Percentiles rank a stretch among this genome's conserved stretches.
Evolutionary conservation across 2,888 invertebrate genomes (phyloP).

Genomic region (Andrena camellia): DNA sequence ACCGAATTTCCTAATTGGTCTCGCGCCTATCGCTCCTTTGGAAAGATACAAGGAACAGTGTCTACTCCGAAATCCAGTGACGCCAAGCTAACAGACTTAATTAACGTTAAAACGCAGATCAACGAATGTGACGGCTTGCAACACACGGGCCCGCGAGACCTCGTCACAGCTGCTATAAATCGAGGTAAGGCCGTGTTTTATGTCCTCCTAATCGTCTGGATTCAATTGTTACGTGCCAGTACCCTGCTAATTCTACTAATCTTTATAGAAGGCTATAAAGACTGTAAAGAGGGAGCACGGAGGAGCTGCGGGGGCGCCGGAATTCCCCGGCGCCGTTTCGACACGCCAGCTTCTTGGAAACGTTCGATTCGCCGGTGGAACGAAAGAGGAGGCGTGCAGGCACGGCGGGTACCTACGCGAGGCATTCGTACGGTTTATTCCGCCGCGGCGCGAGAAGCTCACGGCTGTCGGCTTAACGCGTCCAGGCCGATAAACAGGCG

Average conservation of each 20-base stretch:
- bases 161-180: not conserved
- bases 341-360: slow-evolving; percentile 3
- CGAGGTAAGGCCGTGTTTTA: not conserved
- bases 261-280: slow-evolving; percentile 44
- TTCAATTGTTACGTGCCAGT: not conserved
- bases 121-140: not conserved
- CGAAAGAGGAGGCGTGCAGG: slow-evolving; percentile 14
- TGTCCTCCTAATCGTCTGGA: not conserved
- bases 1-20: slow-evolving; percentile 26
- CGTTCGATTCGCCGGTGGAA: slow-evolving; percentile 4
- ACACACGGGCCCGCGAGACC: not conserved
- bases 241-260: slow-evolving; percentile 1
- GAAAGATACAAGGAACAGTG: slow-evolving; percentile 2
- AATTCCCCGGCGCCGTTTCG: slow-evolving; percentile 19
- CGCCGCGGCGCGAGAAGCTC: slow-evolving; percentile 11
- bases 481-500: slow-evolving; percentile 69
- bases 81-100: not conserved
- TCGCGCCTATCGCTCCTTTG: not conserved
- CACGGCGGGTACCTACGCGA: not conserved
- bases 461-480: slow-evolving; percentile 67
- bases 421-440: not conserved
- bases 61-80: not conserved
- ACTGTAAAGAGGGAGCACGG: not conserved
- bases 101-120: not conserved
- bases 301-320: not conserved